Percentiles rank a stretch among this genome's conserved stretches.
These are phyloP conservation scores for Condylostylus longicornis DNA, from an alignment of 1,140 invertebrate genomes.

Conservation along the genomic window DNA sequence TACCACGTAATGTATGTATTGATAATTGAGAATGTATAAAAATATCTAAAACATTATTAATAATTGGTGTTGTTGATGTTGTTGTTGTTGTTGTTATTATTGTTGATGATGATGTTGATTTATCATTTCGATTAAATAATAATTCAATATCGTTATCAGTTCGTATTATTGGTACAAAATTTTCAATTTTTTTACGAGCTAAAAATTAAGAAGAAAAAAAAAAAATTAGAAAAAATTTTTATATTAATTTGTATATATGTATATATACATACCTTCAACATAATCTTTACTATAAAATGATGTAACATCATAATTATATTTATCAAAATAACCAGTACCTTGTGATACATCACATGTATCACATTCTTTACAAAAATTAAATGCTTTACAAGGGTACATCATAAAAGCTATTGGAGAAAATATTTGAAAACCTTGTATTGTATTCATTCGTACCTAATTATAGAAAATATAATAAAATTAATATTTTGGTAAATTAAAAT, in stretches of 20 bases:
- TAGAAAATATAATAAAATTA: slow-evolving; percentile 2
- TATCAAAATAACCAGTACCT: slow-evolving; percentile 67
- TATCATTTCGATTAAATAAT: slow-evolving; percentile 18
- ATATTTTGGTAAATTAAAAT: too few relatives aligned
- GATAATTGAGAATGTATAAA: slow-evolving; percentile 26
- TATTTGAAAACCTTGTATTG: slow-evolving; percentile 61
- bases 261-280: slow-evolving; percentile 41
- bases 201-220: slow-evolving; percentile 15
- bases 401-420: slow-evolving; percentile 70
- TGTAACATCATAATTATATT: slow-evolving; percentile 50
- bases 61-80: slow-evolving; percentile 37
- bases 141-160: slow-evolving; percentile 39
- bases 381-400: slow-evolving; percentile 45
- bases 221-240: slow-evolving; percentile 1
- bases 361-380: slow-evolving; percentile 36
- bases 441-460: slow-evolving; percentile 67
- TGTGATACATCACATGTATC: slow-evolving; percentile 54
- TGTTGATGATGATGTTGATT: too few relatives aligned
- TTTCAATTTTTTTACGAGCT: slow-evolving; percentile 46
- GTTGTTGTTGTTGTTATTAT: slow-evolving; percentile 41
- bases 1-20: slow-evolving; percentile 27
- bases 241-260: background rate
- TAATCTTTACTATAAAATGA: slow-evolving; percentile 76
- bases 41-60: slow-evolving; percentile 28
- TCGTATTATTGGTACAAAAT: slow-evolving; percentile 42